phyloP scores from a whole-genome alignment of 2,888 invertebrate genomes.

The Drosophila anomalata region DNA sequence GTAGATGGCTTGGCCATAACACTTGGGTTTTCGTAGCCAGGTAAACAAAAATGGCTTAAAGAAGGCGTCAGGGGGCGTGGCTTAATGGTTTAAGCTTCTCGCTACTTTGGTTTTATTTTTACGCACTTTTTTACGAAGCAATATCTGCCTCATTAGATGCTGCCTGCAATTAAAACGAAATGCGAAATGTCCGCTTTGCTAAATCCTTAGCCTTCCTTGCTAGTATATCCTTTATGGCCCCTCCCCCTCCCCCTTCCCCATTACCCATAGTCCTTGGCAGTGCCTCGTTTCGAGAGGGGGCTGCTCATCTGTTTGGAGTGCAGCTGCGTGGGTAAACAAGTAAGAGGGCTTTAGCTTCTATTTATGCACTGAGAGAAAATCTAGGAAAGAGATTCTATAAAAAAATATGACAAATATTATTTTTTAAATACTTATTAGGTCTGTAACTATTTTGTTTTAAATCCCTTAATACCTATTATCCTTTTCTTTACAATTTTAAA shows the following conservation, averaged over 20 bases:
- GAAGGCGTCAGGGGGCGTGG: background rate
- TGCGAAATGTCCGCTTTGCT: slow-evolving; percentile 26
- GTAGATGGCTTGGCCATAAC: slow-evolving; percentile 13
- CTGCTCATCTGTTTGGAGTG: slow-evolving; percentile 14
- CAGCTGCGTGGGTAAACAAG: slow-evolving; percentile 7
- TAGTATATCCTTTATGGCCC: background rate
- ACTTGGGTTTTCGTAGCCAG: slow-evolving; percentile 14
- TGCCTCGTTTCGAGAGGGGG: background rate
- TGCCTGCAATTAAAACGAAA: slow-evolving; percentile 45
- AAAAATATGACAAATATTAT: background rate
- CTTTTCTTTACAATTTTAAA: background rate
- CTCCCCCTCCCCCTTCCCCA: background rate
- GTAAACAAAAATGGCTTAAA: slow-evolving; percentile 6
- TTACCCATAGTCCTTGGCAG: background rate
- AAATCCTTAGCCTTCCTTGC: slow-evolving; percentile 1
- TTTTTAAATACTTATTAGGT: no score
- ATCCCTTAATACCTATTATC: no score
- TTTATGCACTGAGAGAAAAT: background rate
- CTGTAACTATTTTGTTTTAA: no score
- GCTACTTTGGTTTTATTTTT: slow-evolving; percentile 37
- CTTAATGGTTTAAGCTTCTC: slow-evolving; percentile 12
- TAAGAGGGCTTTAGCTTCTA: slow-evolving; percentile 10
- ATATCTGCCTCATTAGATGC: slow-evolving; percentile 52
- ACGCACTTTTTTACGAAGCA: slow-evolving; percentile 64
- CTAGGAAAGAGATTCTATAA: background rate